These are phyloP conservation scores for Bombus waltoni DNA, from an alignment of 1,140 invertebrate species.

Conservation along the genomic window DNA sequence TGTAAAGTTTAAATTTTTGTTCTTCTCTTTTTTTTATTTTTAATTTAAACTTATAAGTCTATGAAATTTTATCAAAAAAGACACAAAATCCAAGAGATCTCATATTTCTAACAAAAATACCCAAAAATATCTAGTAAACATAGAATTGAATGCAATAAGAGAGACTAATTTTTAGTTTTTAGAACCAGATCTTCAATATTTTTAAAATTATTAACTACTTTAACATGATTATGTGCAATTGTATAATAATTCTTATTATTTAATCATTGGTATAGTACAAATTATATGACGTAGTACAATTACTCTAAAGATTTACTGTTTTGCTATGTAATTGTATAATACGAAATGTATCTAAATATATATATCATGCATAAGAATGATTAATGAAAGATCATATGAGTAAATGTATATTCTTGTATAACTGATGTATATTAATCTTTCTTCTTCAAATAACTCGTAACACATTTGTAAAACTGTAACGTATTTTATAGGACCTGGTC, in stretches of 20 bases:
- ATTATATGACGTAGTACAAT: conserved; percentile 15
- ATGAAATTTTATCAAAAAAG: background rate
- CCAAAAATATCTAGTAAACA: background rate
- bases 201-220: conserved; percentile 11
- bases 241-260: conserved; percentile 30
- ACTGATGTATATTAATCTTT: background rate
- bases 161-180: conserved; percentile 3
- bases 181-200: background rate
- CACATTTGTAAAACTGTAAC: background rate
- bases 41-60: background rate
- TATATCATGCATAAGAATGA: background rate
- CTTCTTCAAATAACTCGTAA: background rate
- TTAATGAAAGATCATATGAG: background rate
- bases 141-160: conserved; percentile 28
- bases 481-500: background rate
- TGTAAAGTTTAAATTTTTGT: background rate
- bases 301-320: background rate
- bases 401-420: background rate
- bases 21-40: background rate
- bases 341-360: background rate
- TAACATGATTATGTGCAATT: conserved; percentile 1
- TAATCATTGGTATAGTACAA: conserved; percentile 39
- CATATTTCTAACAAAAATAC: background rate
- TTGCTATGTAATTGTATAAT: conserved; percentile 24
- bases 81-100: background rate